Conservation (phyloP, 2,113 vertebrate species). For the Archocentrus centrarchus region DNA sequence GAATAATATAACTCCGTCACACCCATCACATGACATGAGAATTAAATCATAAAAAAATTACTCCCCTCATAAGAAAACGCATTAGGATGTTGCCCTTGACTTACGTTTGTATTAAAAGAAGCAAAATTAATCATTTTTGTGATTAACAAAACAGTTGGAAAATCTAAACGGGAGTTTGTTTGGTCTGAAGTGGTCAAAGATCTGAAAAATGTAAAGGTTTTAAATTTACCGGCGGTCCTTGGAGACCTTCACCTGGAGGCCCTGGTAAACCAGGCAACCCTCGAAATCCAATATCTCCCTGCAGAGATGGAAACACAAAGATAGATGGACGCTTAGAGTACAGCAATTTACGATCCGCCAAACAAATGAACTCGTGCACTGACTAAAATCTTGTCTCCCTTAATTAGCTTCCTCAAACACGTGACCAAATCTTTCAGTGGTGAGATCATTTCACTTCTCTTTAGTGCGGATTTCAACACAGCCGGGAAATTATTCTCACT, state of each 20-base stretch:
- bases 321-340: conserved; percentile 10
- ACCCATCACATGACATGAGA: no score
- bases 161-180: neutral
- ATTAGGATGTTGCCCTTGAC: conserved; percentile 14
- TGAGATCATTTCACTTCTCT: neutral
- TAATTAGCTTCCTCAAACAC: neutral
- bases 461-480: neutral
- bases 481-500: neutral
- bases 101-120: neutral
- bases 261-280: conserved; percentile 84
- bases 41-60: no score
- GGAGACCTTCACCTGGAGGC: conserved; percentile 87
- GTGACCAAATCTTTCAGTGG: neutral
- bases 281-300: conserved; percentile 88
- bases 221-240: conserved; percentile 84
- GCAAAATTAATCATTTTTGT: neutral
- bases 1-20: conserved; percentile 32
- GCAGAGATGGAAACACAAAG: conserved; percentile 35
- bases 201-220: conserved; percentile 9
- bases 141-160: no score
- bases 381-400: neutral
- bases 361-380: neutral
- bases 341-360: conserved; percentile 23
- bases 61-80: conserved; percentile 14
- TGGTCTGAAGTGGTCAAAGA: neutral